phyloP scores from a whole-genome alignment of 2,797 vertebrate species.

The Acomys russatus region DNA sequence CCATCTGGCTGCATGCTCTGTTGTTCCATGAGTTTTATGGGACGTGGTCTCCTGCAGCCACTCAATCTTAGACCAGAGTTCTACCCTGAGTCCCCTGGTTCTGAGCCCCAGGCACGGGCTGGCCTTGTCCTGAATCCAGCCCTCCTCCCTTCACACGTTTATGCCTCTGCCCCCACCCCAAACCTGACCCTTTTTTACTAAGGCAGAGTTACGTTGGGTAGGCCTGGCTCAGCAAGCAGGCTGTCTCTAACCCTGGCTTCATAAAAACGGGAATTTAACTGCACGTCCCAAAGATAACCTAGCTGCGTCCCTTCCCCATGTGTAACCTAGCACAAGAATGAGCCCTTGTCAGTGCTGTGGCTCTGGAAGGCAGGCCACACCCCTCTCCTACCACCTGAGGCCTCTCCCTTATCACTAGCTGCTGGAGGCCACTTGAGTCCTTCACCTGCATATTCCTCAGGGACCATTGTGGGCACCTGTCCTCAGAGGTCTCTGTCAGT shows the following conservation, averaged over 20 bases:
- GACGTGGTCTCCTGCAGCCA: neutral
- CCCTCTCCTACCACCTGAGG: accelerated
- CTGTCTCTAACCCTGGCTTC: neutral
- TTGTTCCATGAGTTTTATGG: neutral
- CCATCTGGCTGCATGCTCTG: neutral
- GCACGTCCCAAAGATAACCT: neutral
- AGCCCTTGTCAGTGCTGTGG: neutral
- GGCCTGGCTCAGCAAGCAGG: neutral
- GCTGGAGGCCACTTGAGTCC: too few species aligned
- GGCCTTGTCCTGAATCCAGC: neutral
- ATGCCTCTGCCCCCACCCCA: neutral
- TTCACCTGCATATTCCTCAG: neutral
- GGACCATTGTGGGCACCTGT: neutral
- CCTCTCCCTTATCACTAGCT: neutral
- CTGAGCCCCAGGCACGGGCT: neutral
- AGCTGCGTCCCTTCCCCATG: too few species aligned
- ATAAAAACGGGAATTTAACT: neutral
- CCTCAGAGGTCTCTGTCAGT: neutral
- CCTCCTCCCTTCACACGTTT: neutral
- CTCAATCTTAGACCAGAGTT: neutral
- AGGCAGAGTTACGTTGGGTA: neutral
- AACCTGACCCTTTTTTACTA: neutral
- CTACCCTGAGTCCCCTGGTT: neutral
- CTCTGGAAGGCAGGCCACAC: neutral
- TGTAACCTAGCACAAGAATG: neutral